A percentile compares a stretch with the other conserved stretches of the same genome.
These are phyloP conservation scores for Orchestes rusci DNA, from an alignment of 2,888 invertebrate species.

Conservation along the genomic window DNA sequence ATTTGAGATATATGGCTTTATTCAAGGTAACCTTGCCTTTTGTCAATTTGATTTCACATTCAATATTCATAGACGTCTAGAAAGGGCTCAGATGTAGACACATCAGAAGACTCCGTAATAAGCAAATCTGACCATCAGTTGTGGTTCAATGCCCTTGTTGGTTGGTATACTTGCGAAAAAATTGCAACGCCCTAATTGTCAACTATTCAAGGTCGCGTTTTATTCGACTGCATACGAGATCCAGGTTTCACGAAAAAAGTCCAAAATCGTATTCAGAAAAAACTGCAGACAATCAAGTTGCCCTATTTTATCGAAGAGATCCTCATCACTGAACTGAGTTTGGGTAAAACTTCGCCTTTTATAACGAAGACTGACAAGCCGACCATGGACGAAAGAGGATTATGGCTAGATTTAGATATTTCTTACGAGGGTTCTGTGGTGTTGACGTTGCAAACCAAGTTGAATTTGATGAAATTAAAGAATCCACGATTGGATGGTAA, in stretches of 20 bases:
- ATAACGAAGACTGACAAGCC: slow-evolving; percentile 60
- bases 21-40: slow-evolving; percentile 38
- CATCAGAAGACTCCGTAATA: slow-evolving; percentile 23
- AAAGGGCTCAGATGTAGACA: slow-evolving; percentile 13
- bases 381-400: slow-evolving; percentile 68
- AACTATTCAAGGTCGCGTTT: slow-evolving; percentile 69
- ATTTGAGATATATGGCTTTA: slow-evolving; percentile 38
- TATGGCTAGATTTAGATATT: slow-evolving; percentile 83
- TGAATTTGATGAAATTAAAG: slow-evolving; percentile 69
- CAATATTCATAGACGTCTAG: slow-evolving; percentile 24
- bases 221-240: slow-evolving; percentile 78
- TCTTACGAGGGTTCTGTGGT: slow-evolving; percentile 71
- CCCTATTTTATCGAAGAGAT: slow-evolving; percentile 86
- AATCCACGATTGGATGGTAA: slow-evolving; percentile 35
- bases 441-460: slow-evolving; percentile 80
- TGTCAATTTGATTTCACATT: too few species aligned
- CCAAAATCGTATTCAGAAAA: slow-evolving; percentile 75
- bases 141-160: slow-evolving; percentile 67
- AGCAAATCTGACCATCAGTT: slow-evolving; percentile 39
- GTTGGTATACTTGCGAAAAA: slow-evolving; percentile 5
- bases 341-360: slow-evolving; percentile 62
- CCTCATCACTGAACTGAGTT: slow-evolving; percentile 64
- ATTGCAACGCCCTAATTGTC: too few species aligned
- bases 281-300: slow-evolving; percentile 76
- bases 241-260: slow-evolving; percentile 61